A percentile compares a stretch with the other conserved stretches of the same genome.
Evolutionary conservation across 1,140 invertebrate species (phyloP).

Genomic region (Ips typographus): DNA sequence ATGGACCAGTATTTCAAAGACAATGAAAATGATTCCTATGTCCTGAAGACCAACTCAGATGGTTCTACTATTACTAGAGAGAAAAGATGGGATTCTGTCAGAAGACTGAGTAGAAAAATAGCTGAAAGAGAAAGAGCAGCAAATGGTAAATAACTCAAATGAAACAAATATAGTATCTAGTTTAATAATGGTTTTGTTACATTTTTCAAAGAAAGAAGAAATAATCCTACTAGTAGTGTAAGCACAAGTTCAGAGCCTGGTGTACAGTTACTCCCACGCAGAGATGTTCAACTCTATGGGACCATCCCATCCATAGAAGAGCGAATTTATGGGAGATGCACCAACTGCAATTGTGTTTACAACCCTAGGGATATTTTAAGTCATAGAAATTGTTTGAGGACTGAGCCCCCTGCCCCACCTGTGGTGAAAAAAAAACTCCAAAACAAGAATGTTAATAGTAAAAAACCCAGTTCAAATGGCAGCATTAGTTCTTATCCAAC

Average conservation of each 20-base stretch:
- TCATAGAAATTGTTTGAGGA: slow-evolving; percentile 40
- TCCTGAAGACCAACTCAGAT: slow-evolving; percentile 10
- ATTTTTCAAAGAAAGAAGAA: too few species aligned
- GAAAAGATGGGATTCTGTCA: slow-evolving; percentile 24
- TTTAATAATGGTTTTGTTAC: too few species aligned
- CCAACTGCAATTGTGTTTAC: slow-evolving; percentile 42
- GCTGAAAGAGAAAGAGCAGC: slow-evolving; percentile 2
- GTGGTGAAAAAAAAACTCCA: slow-evolving; percentile 43
- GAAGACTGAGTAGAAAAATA: slow-evolving; percentile 19
- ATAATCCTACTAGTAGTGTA: too few species aligned
- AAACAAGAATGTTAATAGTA: slow-evolving; percentile 38
- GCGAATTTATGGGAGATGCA: slow-evolving; percentile 41
- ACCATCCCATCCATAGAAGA: slow-evolving; percentile 45
- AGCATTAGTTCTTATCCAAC: slow-evolving; percentile 17
- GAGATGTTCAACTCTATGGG: slow-evolving; percentile 42
- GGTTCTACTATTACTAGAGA: slow-evolving; percentile 17
- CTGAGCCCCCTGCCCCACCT: slow-evolving; percentile 20
- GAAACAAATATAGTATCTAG: too few species aligned
- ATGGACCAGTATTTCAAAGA: slow-evolving; percentile 28
- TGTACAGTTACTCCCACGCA: slow-evolving; percentile 40
- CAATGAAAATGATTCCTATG: slow-evolving; percentile 12
- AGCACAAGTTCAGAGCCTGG: slow-evolving; percentile 19
- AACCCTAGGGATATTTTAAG: slow-evolving; percentile 39
- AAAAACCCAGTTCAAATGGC: slow-evolving; percentile 30
- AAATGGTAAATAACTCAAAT: too few species aligned